Conservation (phyloP, 2,113 vertebrate genomes). For the Eulemur macaco region DNA sequence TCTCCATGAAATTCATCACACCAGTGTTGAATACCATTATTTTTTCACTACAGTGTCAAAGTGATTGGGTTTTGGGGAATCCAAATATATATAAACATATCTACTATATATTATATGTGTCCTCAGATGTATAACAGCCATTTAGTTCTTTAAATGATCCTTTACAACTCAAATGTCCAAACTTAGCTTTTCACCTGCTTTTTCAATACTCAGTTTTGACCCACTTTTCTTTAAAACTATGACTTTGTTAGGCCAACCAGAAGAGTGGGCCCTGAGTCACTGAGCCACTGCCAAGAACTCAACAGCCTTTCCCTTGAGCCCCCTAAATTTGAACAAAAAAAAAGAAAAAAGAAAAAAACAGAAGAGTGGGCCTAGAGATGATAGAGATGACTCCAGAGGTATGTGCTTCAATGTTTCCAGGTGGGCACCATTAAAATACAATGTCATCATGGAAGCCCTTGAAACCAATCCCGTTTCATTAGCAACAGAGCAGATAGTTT, state of each 20-base stretch:
- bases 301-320: too few relatives aligned
- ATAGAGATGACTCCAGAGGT: not conserved
- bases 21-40: constrained; percentile 4
- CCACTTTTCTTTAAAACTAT: constrained; percentile 20
- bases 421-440: not conserved
- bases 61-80: not conserved
- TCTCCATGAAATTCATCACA: constrained; percentile 48
- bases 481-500: constrained; percentile 59
- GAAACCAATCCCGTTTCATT: constrained; percentile 41
- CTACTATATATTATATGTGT: not conserved
- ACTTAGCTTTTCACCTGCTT: not conserved
- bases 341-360: not conserved
- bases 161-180: constrained; percentile 18
- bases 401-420: not conserved
- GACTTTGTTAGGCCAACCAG: not conserved
- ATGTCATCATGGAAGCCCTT: not conserved
- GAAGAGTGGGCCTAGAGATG: not conserved
- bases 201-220: not conserved
- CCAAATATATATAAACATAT: not conserved
- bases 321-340: too few relatives aligned
- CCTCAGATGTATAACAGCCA: not conserved
- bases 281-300: too few relatives aligned
- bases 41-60: constrained; percentile 19
- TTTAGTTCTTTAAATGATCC: not conserved
- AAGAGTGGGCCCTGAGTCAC: not conserved